Base-by-base conservation (phyloP, 1,140 invertebrate species). In the Trachelipus rathkii region DNA sequence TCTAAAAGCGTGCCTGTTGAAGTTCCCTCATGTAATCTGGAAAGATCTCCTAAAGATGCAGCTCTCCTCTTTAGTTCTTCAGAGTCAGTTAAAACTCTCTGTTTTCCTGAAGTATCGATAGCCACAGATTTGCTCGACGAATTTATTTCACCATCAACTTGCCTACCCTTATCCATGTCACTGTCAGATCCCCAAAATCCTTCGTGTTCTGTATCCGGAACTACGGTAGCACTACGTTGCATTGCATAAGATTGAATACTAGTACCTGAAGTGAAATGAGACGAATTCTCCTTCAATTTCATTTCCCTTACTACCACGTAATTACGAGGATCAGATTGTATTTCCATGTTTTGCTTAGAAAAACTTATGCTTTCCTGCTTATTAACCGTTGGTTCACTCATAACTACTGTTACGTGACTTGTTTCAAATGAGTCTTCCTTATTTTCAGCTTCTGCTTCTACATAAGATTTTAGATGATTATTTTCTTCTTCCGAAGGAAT, bases 11-110 rank as follows among this genome's bases (percentile, higher is more conserved):
- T 81, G 21, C 91, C 45, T 87, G 86, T n/a, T 83, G 84, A 68
- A 80, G 83, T 79, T 77, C 85, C 86, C 5, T 88, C 85, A 79
- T 92, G 90, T 78, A 93, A 89, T 83, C 90, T 90, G 0, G 92
- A 92, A 44, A 94, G 84, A 84, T 94, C 93, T 5, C 92, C 92
- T 3, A 93, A 85, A 74, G 92, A 93, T 0, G 91, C 90, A 2
- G 92, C 92, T 86, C 92, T 93, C 43, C 92, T 86, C 81, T 90
- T 90, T 79, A 89, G 88, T 77, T 91, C 89, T 74, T 89, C 88
- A 2, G 79, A 78, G 72, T 78, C 77, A 11, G 74, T 78, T 45
- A 71, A 74, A 50, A 68, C 71, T 0, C 50, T 74, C 46, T 76
- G 50, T 19, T 60, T 60, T 8, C 50, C 50, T 19, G 50, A 60